A percentile compares a stretch with the other conserved stretches of the same genome.
These are phyloP conservation scores for Archegozetes longisetosus DNA, from an alignment of 1,140 invertebrate genomes.

Conservation along the genomic window DNA sequence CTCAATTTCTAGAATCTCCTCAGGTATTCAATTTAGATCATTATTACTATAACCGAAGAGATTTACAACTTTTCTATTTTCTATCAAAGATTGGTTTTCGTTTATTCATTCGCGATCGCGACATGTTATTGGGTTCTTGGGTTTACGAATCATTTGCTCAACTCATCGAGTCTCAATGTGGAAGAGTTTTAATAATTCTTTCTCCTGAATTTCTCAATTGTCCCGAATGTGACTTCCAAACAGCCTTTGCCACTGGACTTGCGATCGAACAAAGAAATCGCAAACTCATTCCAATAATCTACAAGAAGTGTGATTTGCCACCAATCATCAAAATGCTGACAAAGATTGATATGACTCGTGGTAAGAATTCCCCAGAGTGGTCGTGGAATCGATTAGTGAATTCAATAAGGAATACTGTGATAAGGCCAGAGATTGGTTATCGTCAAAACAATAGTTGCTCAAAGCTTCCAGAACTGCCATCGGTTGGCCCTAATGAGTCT, in stretches of 20 bases:
- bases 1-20: slow-evolving; percentile 25
- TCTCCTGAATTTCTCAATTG: slow-evolving; percentile 27
- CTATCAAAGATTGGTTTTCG: slow-evolving; percentile 22
- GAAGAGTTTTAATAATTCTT: slow-evolving; percentile 28
- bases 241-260: slow-evolving; percentile 27
- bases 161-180: slow-evolving; percentile 29
- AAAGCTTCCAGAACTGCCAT: background rate
- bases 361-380: slow-evolving; percentile 27
- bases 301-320: slow-evolving; percentile 26
- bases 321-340: slow-evolving; percentile 27
- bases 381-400: slow-evolving; percentile 27
- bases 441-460: background rate
- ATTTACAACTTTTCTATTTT: background rate
- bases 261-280: slow-evolving; percentile 15
- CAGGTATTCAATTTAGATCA: background rate
- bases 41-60: too few species aligned
- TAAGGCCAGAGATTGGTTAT: background rate
- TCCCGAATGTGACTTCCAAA: slow-evolving; percentile 30
- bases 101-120: slow-evolving; percentile 27
- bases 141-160: slow-evolving; percentile 26
- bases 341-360: slow-evolving; percentile 29
- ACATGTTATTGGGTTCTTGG: slow-evolving; percentile 27
- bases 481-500: background rate
- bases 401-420: slow-evolving; percentile 22
- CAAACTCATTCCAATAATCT: slow-evolving; percentile 29